phyloP scores from a whole-genome alignment of 2,888 invertebrate species.

The Aethes cnicana region DNA sequence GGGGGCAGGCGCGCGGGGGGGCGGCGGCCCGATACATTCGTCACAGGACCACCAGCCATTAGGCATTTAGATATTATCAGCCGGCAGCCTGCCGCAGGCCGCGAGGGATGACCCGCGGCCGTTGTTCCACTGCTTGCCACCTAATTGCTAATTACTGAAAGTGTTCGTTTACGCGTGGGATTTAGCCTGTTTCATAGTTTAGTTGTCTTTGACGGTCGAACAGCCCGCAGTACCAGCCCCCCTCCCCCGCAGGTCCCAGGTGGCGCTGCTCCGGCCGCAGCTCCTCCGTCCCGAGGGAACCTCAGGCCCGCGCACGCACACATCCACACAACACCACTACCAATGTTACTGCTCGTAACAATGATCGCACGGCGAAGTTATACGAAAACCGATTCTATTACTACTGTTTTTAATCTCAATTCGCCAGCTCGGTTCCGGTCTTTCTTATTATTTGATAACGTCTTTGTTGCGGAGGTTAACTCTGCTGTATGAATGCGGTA shows the following conservation, averaged over 20 bases:
- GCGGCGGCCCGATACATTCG: constrained; percentile 75
- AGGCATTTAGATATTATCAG: constrained; percentile 83
- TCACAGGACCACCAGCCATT: constrained; percentile 83
- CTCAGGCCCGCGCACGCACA: constrained; percentile 61
- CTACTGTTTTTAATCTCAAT: constrained; percentile 43
- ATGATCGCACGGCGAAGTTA: constrained; percentile 35
- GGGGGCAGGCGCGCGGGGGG: constrained; percentile 39
- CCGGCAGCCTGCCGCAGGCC: constrained; percentile 39
- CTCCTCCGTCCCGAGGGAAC: constrained; percentile 71
- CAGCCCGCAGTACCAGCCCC: constrained; percentile 27
- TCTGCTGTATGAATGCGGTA: constrained; percentile 4
- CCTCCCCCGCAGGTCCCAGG: constrained; percentile 62
- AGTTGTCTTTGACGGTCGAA: not conserved
- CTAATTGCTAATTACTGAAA: constrained; percentile 68
- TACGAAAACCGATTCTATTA: constrained; percentile 48
- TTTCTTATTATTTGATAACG: constrained; percentile 38
- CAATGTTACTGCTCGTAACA: constrained; percentile 39
- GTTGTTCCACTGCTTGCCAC: constrained; percentile 66
- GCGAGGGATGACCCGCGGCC: constrained; percentile 74
- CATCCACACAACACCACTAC: constrained; percentile 42
- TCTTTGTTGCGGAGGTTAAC: constrained; percentile 30
- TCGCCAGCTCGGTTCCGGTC: constrained; percentile 39
- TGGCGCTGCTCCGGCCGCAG: constrained; percentile 74
- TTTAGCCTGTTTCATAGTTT: constrained; percentile 23
- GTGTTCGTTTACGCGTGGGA: constrained; percentile 66